These are phyloP conservation scores for Chrysomela aeneicollis DNA, from an alignment of 2,888 invertebrate species.

Conservation along the genomic window DNA sequence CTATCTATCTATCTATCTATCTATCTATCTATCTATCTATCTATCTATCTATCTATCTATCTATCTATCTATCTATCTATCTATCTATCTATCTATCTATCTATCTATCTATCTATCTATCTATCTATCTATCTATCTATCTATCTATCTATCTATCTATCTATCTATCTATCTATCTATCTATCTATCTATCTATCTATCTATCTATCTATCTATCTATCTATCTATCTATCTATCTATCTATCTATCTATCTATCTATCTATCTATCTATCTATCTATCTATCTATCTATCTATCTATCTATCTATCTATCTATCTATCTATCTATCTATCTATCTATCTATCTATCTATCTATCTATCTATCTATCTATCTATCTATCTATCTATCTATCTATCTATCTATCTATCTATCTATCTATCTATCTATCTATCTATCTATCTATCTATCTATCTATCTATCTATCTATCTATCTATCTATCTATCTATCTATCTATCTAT, in stretches of 20 bases:
- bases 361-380: neutral
- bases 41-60: conserved; percentile 8
- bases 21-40: conserved; percentile 11
- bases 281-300: neutral
- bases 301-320: neutral
- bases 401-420: neutral
- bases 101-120: too few relatives aligned
- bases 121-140: too few relatives aligned
- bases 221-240: neutral
- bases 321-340: neutral
- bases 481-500: neutral
- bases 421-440: neutral
- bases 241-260: neutral
- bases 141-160: too few relatives aligned
- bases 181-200: conserved; percentile 8
- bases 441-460: neutral
- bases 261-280: neutral
- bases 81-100: too few relatives aligned
- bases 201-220: neutral
- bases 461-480: neutral
- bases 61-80: too few relatives aligned
- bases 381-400: neutral
- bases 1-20: conserved; percentile 7
- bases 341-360: neutral
- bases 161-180: conserved; percentile 1